phyloP scores from a whole-genome alignment of 1,140 invertebrate species.

The Drosophila athabasca region DNA sequence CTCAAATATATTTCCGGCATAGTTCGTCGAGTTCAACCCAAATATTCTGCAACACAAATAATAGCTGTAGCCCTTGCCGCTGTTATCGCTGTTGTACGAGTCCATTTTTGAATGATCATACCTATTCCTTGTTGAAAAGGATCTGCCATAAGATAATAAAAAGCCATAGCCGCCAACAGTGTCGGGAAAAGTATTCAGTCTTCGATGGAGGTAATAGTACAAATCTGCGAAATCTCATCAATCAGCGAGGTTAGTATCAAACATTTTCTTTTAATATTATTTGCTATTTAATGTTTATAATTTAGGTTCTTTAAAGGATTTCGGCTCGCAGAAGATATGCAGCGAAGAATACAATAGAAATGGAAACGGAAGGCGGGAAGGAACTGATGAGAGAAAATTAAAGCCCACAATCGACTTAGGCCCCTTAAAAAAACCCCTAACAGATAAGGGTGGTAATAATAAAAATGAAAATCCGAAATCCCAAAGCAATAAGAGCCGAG shows the following conservation, averaged over 20 bases:
- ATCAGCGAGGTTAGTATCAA: constrained; percentile 24
- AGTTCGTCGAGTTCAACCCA: constrained; percentile 57
- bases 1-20: not conserved
- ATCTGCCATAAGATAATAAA: constrained; percentile 67
- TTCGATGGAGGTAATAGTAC: constrained; percentile 67
- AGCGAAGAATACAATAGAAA: not conserved
- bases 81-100: constrained; percentile 33
- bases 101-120: constrained; percentile 42
- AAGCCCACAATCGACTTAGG: too few relatives aligned
- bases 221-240: constrained; percentile 1
- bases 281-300: not conserved
- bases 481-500: not conserved
- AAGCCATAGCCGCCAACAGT: constrained; percentile 49
- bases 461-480: not conserved
- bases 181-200: constrained; percentile 57
- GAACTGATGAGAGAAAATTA: not conserved
- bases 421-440: too few relatives aligned
- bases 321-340: not conserved
- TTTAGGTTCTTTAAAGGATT: not conserved
- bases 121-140: constrained; percentile 58
- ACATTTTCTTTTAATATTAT: not conserved
- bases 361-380: not conserved
- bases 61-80: constrained; percentile 41
- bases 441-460: not conserved
- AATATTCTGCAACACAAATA: constrained; percentile 57